These are phyloP conservation scores for Chitala chitala DNA, from an alignment of 2,113 vertebrate species.

Conservation along the genomic window DNA sequence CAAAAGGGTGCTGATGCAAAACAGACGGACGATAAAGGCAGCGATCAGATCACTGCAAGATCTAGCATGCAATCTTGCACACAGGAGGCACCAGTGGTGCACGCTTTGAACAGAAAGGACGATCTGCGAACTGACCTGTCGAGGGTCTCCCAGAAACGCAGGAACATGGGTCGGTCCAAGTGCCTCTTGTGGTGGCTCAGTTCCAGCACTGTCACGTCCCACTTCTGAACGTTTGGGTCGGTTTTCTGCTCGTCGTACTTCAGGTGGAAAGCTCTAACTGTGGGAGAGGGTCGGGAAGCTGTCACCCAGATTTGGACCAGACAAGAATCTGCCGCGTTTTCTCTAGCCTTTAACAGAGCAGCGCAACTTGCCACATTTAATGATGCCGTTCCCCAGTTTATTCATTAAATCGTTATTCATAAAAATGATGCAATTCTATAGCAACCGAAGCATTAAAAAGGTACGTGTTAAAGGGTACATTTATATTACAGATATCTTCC, in stretches of 20 bases:
- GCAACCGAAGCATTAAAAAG: neutral
- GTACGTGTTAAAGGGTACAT: no score
- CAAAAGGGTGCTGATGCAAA: no score
- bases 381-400: neutral
- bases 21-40: no score
- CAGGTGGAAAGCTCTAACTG: conserved; percentile 97
- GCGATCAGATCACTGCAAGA: no score
- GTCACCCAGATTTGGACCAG: neutral
- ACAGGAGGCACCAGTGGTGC: no score
- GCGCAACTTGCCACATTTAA: neutral
- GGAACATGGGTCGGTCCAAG: conserved; percentile 89
- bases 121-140: conserved; percentile 74
- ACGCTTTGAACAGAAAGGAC: no score
- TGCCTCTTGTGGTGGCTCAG: conserved; percentile 95
- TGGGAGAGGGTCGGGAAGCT: neutral
- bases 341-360: neutral
- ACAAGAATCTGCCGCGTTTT: neutral
- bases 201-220: conserved; percentile 95
- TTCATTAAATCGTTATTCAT: neutral
- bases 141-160: conserved; percentile 95
- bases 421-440: conserved; percentile 6
- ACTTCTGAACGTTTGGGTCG: conserved; percentile 95
- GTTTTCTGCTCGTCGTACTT: conserved; percentile 93
- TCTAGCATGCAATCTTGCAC: no score
- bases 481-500: no score